A percentile compares a stretch with the other conserved stretches of the same genome.
Conservation (phyloP, 1,140 invertebrate species). For the Drosophila albomicans region DNA sequence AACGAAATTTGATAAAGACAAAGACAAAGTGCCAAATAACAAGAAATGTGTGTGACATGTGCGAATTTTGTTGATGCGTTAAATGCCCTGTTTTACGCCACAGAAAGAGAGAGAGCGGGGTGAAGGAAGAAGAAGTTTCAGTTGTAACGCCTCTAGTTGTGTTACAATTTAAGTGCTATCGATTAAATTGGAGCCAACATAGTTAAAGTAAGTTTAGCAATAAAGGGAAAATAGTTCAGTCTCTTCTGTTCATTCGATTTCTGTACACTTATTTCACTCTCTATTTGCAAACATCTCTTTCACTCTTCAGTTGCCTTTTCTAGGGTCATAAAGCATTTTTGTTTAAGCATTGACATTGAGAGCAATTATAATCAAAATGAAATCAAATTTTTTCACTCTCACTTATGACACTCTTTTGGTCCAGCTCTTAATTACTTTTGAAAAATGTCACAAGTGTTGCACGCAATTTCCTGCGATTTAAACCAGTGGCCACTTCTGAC, state of each 20-base stretch:
- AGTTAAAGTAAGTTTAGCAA: background rate
- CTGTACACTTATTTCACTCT: too few relatives aligned
- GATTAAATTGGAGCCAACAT: constrained; percentile 2
- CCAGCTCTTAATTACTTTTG: constrained; percentile 59
- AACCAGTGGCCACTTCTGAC: constrained; percentile 25
- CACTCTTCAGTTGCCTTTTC: too few relatives aligned
- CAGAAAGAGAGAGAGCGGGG: background rate
- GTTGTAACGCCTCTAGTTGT: constrained; percentile 4
- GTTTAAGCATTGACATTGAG: constrained; percentile 5
- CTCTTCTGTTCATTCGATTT: background rate
- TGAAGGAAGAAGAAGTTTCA: background rate
- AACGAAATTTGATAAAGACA: constrained; percentile 20
- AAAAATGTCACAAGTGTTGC: constrained; percentile 55
- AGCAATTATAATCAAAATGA: constrained; percentile 47
- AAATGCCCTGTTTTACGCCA: constrained; percentile 9
- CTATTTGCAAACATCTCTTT: background rate
- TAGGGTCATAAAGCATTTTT: background rate
- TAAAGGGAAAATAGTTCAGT: background rate
- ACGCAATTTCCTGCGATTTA: constrained; percentile 36
- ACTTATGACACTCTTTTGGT: background rate
- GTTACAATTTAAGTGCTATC: constrained; percentile 21
- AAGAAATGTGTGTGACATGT: constrained; percentile 38
- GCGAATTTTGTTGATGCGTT: constrained; percentile 28
- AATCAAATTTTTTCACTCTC: constrained; percentile 30
- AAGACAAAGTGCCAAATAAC: constrained; percentile 34